phyloP scores from a whole-genome alignment of 2,797 vertebrate genomes.

The Orientallactaga sibirica region DNA sequence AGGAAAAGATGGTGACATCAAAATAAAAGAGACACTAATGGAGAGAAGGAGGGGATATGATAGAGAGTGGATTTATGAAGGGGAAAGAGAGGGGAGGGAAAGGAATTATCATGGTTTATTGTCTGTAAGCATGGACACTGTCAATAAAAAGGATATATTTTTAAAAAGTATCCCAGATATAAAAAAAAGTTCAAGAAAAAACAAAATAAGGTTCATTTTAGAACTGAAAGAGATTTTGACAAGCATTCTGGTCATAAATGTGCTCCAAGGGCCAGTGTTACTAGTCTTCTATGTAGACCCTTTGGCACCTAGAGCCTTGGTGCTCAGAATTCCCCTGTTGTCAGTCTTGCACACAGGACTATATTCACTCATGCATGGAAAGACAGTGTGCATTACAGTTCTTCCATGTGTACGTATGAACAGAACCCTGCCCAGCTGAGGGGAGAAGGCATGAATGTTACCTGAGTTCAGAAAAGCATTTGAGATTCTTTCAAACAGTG shows the following conservation, averaged over 20 bases:
- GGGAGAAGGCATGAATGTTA: background rate
- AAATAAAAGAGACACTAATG: no score
- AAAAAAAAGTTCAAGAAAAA: no score
- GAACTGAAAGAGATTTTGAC: background rate
- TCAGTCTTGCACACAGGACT: background rate
- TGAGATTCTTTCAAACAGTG: background rate
- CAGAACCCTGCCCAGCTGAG: background rate
- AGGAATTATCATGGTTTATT: no score
- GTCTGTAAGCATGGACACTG: no score
- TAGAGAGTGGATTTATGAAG: no score
- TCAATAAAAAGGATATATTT: no score
- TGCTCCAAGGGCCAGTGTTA: background rate
- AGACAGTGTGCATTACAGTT: background rate
- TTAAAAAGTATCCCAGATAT: no score
- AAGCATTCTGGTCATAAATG: background rate
- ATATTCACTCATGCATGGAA: fast-evolving
- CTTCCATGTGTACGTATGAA: background rate
- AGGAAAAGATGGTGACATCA: no score
- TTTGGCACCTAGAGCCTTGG: background rate
- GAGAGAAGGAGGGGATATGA: no score
- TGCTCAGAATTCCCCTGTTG: background rate
- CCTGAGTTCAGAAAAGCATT: background rate
- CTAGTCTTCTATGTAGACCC: background rate
- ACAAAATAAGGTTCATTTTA: background rate
- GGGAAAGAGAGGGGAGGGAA: no score